Base-by-base conservation (phyloP, 1,140 invertebrate species). In the Neodiprion pinetum region DNA sequence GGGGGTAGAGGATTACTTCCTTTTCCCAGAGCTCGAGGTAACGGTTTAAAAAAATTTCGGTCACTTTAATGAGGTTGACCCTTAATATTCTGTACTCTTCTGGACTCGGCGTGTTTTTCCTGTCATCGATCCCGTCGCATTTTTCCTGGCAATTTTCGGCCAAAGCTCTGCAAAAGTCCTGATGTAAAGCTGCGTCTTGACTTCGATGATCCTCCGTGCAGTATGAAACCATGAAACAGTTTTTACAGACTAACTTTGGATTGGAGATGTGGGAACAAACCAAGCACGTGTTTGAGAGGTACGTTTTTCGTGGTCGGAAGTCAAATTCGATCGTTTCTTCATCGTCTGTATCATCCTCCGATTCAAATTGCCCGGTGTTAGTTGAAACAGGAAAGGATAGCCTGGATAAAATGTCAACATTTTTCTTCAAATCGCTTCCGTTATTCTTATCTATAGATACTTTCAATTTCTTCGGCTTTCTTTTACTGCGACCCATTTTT, bases 1-100 rank as follows among this genome's bases (percentile, higher is more conserved):
- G 87, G 0, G 93, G 92, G 79, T 93, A 94, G 3, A 94, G 83
- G 7, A 95, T 80, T 0, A 92, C 90, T 78, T 94, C 94, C 71
- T 90, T 90, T 79, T 95, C 93, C 86, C 91, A 93, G 0, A 92
- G 88, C 11, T 90, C 85, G 28, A 94, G 78, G 8, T 83, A 80
- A 50, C 93, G 88, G 61, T 90, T 90, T 5, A 94, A 81, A 1
- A 87, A 84, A 67, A 90, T 88, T 78, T 93, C 91, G 69, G 92
- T 88, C 2, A 90, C 88, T 0, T 90, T 86, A 53, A 94, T 90
- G 77, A 90, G 86, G 72, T 92, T 89, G 81, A 93, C 89, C 17
- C 93, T 85, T 17, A 92, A 88, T 1, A 91, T 84, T 1, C 92
- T 85, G 79, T 92, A 93, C 73, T 91, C 87, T 1, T 93, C 90